Conservation (phyloP, 2,797 vertebrate genomes). For the Mus caroli region DNA sequence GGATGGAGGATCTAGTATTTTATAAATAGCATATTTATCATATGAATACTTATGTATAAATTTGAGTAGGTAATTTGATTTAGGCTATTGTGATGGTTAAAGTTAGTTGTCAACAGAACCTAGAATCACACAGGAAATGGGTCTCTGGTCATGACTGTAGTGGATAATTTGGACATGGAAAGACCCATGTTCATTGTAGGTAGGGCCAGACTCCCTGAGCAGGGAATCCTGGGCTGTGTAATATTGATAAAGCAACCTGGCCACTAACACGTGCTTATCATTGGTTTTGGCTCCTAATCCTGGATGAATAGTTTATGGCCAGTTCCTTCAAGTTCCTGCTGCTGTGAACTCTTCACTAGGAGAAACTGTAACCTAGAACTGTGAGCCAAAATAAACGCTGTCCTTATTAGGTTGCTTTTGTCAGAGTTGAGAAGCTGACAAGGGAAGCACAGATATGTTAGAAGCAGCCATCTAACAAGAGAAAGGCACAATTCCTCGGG, state of each 20-base stretch:
- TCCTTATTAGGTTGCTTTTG: background rate
- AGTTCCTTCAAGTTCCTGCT: background rate
- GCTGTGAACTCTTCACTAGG: background rate
- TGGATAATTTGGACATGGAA: background rate
- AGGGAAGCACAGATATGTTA: background rate
- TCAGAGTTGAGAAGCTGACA: background rate
- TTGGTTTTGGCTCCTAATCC: background rate
- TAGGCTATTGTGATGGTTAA: background rate
- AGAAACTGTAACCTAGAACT: background rate
- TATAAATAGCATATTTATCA: background rate
- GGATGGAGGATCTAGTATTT: background rate
- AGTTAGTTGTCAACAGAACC: background rate
- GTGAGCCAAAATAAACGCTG: background rate
- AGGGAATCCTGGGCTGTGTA: background rate
- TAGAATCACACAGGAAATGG: background rate
- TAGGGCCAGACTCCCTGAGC: background rate
- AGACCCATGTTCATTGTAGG: background rate
- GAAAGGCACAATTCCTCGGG: background rate
- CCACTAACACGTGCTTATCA: background rate
- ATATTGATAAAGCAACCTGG: background rate
- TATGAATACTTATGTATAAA: background rate
- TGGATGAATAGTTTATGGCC: background rate
- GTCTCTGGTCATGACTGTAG: background rate
- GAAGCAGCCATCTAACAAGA: background rate
- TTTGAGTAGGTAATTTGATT: constrained; percentile 35